These are phyloP conservation scores for Proales similis DNA, from an alignment of 1,140 invertebrate species.

Conservation along the genomic window DNA sequence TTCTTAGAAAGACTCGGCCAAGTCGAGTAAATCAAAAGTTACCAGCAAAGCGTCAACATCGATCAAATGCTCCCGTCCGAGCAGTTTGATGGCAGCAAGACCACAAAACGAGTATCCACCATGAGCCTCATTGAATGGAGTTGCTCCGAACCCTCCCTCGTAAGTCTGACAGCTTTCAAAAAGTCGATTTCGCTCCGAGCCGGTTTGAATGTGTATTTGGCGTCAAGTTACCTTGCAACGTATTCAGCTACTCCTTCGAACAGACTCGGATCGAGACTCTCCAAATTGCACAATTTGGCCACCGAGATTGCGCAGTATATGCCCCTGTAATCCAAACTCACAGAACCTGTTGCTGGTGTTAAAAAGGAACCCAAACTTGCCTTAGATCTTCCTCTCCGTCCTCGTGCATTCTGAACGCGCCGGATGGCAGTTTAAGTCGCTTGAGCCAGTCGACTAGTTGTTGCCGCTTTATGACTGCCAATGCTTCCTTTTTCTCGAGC, in stretches of 20 bases:
- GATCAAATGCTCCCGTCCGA: slow-evolving; percentile 70
- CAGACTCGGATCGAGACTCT: slow-evolving; percentile 60
- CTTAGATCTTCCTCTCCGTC: slow-evolving; percentile 87
- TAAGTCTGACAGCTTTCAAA: slow-evolving; percentile 78
- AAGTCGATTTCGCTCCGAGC: background rate
- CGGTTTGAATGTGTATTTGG: background rate
- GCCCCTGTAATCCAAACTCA: slow-evolving; percentile 61
- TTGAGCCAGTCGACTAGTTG: slow-evolving; percentile 38
- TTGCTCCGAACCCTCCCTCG: slow-evolving; percentile 92
- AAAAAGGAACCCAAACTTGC: slow-evolving; percentile 38
- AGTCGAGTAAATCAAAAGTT: background rate
- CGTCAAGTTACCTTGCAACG: slow-evolving; percentile 62
- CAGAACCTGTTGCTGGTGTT: background rate
- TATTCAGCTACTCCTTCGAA: slow-evolving; percentile 80
- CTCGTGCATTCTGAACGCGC: slow-evolving; percentile 19
- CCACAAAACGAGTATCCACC: slow-evolving; percentile 97
- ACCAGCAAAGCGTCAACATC: slow-evolving; percentile 64
- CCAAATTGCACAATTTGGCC: slow-evolving; percentile 76
- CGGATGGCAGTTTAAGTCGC: slow-evolving; percentile 4
- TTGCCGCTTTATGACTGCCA: slow-evolving; percentile 73
- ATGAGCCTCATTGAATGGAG: slow-evolving; percentile 90
- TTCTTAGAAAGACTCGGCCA: background rate
- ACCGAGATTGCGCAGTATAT: slow-evolving; percentile 87
- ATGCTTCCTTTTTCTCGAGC: slow-evolving; percentile 77
- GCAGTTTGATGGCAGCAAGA: slow-evolving; percentile 72